phyloP scores from a whole-genome alignment of 2,888 invertebrate species.

The Thymelicus lineola region DNA sequence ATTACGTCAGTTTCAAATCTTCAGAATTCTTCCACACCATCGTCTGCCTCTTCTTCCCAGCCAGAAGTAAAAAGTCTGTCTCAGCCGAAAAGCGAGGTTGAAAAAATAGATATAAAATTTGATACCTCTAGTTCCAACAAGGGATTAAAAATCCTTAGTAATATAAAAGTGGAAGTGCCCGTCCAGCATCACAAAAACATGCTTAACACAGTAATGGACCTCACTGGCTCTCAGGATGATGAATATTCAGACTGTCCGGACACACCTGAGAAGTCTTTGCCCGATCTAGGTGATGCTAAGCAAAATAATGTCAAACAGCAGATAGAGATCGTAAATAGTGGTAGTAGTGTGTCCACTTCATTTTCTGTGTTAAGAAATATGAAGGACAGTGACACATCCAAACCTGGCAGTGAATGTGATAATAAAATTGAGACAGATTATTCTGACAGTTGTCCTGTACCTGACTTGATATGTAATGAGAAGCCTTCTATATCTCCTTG shows the following conservation, averaged over 20 bases:
- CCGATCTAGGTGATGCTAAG: constrained; percentile 74
- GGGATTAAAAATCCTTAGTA: constrained; percentile 81
- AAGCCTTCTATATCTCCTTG: constrained; percentile 81
- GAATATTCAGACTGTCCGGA: constrained; percentile 60
- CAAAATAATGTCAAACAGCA: constrained; percentile 58
- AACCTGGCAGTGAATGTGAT: constrained; percentile 56
- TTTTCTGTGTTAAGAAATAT: constrained; percentile 80
- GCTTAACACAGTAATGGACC: constrained; percentile 77
- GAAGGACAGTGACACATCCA: constrained; percentile 64
- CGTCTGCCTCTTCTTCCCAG: constrained; percentile 5
- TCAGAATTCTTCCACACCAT: constrained; percentile 26
- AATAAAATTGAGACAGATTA: constrained; percentile 72
- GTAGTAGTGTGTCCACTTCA: constrained; percentile 63
- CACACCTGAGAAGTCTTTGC: constrained; percentile 72
- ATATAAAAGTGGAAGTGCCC: constrained; percentile 82
- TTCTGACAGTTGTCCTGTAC: constrained; percentile 77
- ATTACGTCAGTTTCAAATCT: constrained; percentile 46
- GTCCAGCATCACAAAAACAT: constrained; percentile 78
- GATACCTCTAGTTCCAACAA: constrained; percentile 63
- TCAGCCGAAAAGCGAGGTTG: constrained; percentile 45
- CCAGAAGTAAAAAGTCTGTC: constrained; percentile 26
- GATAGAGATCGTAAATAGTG: constrained; percentile 60
- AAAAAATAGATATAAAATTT: constrained; percentile 54
- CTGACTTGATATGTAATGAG: constrained; percentile 81
- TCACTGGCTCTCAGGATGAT: constrained; percentile 69